These are phyloP conservation scores for Drosophila austrosaltans DNA, from an alignment of 2,888 invertebrate species.

Conservation along the genomic window DNA sequence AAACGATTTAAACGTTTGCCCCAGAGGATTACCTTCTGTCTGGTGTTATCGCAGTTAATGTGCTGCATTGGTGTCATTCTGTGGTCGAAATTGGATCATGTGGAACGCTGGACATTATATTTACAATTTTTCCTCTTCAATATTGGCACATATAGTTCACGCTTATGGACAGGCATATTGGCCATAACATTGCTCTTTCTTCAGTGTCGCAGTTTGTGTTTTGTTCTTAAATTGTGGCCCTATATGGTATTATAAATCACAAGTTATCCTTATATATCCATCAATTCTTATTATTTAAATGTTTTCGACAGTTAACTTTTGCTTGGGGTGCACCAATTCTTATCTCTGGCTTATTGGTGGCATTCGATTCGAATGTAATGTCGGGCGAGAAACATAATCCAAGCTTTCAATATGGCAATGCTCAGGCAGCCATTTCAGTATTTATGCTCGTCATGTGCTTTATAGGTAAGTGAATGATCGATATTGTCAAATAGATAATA, in stretches of 20 bases:
- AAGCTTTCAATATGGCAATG: slow-evolving; percentile 90
- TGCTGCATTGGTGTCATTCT: slow-evolving; percentile 90
- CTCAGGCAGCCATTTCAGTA: slow-evolving; percentile 91
- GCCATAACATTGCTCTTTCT: slow-evolving; percentile 92
- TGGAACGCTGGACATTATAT: slow-evolving; percentile 87
- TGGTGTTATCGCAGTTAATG: slow-evolving; percentile 90
- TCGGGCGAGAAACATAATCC: slow-evolving; percentile 87
- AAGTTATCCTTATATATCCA: no score
- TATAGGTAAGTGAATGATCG: slow-evolving; percentile 85
- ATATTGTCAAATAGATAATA: background rate
- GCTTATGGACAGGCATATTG: slow-evolving; percentile 93
- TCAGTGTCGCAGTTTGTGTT: slow-evolving; percentile 92
- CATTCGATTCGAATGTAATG: slow-evolving; percentile 84
- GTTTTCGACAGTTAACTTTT: slow-evolving; percentile 84
- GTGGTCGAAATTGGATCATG: slow-evolving; percentile 87
- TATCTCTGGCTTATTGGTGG: slow-evolving; percentile 87
- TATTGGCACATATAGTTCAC: slow-evolving; percentile 90
- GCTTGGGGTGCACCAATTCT: slow-evolving; percentile 88
- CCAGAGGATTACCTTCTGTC: slow-evolving; percentile 91
- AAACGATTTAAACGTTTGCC: slow-evolving; percentile 91
- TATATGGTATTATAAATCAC: slow-evolving; percentile 84
- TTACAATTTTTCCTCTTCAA: slow-evolving; percentile 91
- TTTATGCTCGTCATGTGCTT: slow-evolving; percentile 91
- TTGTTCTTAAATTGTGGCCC: slow-evolving; percentile 90
- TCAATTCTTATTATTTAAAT: background rate